These are phyloP conservation scores for Oppia nitens DNA, from an alignment of 1,140 invertebrate species.

Conservation along the genomic window DNA sequence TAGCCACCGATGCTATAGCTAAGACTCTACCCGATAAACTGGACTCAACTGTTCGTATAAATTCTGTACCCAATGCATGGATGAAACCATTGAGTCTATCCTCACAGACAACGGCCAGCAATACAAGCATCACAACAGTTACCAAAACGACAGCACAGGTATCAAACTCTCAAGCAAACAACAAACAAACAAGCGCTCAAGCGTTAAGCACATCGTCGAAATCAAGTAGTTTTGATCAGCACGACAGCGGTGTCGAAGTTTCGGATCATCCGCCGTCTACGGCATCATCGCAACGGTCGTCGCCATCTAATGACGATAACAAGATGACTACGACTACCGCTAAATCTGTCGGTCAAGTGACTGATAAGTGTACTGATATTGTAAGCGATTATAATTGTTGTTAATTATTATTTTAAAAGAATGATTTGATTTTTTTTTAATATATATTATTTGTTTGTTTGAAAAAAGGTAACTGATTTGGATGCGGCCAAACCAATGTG, in stretches of 20 bases:
- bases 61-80: neutral
- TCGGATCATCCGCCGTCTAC: slow-evolving; percentile 33
- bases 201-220: slow-evolving; percentile 19
- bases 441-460: neutral
- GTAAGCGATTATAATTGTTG: slow-evolving; percentile 11
- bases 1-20: too few species aligned
- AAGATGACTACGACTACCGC: slow-evolving; percentile 51
- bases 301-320: slow-evolving; percentile 29
- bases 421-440: slow-evolving; percentile 9
- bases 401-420: slow-evolving; percentile 3
- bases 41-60: too few species aligned
- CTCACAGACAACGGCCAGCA: neutral
- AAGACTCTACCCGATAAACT: too few species aligned
- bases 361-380: neutral
- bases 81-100: neutral
- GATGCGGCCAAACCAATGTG: slow-evolving; percentile 42
- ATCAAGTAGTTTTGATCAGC: slow-evolving; percentile 27
- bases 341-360: neutral
- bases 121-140: neutral
- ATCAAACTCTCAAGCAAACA: neutral
- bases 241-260: slow-evolving; percentile 36
- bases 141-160: neutral
- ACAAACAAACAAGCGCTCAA: neutral
- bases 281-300: slow-evolving; percentile 33
- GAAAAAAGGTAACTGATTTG: slow-evolving; percentile 13